Percentiles rank a stretch among this genome's conserved stretches.
Conservation (phyloP, 2,888 invertebrate species). For the Adelognathus sp. region DNA sequence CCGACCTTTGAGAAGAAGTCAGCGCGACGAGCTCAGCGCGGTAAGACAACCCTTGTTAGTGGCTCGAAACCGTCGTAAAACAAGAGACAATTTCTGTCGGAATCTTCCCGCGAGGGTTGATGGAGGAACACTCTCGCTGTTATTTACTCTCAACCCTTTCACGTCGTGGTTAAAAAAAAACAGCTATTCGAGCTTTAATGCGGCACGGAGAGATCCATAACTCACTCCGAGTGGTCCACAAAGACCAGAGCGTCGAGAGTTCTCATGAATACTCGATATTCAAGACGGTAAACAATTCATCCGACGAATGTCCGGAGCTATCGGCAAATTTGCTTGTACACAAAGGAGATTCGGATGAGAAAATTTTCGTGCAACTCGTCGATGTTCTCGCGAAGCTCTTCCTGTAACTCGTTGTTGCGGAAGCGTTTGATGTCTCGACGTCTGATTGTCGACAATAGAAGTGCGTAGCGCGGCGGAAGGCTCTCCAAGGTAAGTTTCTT, state of each 20-base stretch:
- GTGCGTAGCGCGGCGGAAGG: background rate
- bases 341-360: background rate
- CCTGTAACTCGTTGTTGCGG: background rate
- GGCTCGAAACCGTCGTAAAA: conserved; percentile 44
- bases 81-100: conserved; percentile 41
- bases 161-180: conserved; percentile 2
- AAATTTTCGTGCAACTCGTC: background rate
- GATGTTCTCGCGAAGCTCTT: background rate
- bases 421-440: conserved; percentile 3
- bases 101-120: background rate
- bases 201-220: background rate
- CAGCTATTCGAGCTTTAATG: conserved; percentile 19
- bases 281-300: background rate
- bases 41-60: conserved; percentile 50
- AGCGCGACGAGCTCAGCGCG: conserved; percentile 4
- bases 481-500: background rate
- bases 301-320: background rate
- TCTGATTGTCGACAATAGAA: conserved; percentile 1
- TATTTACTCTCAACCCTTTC: conserved; percentile 3
- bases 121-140: background rate
- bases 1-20: conserved; percentile 16
- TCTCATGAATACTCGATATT: background rate
- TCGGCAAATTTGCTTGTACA: background rate
- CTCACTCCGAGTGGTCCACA: background rate
- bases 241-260: background rate